Conservation (phyloP, 1,140 invertebrate species). For the Ericerus pela region DNA sequence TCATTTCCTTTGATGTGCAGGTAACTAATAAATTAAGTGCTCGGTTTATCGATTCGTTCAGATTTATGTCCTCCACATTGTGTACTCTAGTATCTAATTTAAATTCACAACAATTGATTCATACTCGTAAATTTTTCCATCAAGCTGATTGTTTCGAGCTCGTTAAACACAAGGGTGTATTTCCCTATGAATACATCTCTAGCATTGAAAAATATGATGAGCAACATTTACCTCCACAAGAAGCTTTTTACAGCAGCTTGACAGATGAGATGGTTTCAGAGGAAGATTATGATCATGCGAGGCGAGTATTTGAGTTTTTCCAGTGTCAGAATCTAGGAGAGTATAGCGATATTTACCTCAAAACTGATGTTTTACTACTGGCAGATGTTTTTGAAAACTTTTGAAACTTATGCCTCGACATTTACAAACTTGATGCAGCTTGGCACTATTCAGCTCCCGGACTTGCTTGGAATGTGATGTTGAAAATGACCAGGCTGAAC, state of each 20-base stretch:
- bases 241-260: slow-evolving; percentile 30
- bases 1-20: not conserved
- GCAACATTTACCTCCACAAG: slow-evolving; percentile 24
- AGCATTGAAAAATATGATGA: slow-evolving; percentile 25
- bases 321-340: slow-evolving; percentile 28
- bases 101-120: not conserved
- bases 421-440: slow-evolving; percentile 2
- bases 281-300: slow-evolving; percentile 30
- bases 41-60: slow-evolving; percentile 21
- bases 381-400: slow-evolving; percentile 30
- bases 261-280: slow-evolving; percentile 24
- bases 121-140: not conserved
- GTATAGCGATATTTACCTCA: slow-evolving; percentile 33
- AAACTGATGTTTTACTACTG: slow-evolving; percentile 31
- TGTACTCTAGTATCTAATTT: slow-evolving; percentile 18
- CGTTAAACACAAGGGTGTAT: slow-evolving; percentile 24
- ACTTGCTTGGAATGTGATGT: slow-evolving; percentile 31
- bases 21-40: not conserved
- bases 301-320: slow-evolving; percentile 31
- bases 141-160: slow-evolving; percentile 16
- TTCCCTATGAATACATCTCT: slow-evolving; percentile 25
- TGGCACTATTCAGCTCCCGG: slow-evolving; percentile 30
- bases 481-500: slow-evolving; percentile 29
- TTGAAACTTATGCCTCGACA: slow-evolving; percentile 31
- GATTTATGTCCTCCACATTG: slow-evolving; percentile 20